Conservation (phyloP, 1,140 invertebrate genomes). For the Mercenaria mercenaria region DNA sequence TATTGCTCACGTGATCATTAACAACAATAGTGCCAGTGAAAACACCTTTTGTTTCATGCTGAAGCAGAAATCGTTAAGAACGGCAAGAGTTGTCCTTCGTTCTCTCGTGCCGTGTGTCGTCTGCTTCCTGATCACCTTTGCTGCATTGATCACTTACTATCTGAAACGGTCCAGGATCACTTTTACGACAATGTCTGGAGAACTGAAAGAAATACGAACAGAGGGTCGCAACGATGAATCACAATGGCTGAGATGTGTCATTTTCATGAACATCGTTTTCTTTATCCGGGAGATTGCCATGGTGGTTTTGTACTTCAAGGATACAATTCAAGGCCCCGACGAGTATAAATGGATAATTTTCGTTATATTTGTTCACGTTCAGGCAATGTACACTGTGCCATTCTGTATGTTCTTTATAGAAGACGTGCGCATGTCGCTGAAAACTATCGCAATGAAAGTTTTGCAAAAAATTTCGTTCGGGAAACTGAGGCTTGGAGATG, state of each 20-base stretch:
- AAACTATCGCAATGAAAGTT: not conserved
- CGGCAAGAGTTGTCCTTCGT: not conserved
- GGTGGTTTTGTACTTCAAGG: not conserved
- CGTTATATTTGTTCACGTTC: not conserved
- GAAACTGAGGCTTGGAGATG: not conserved
- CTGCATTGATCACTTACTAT: not conserved
- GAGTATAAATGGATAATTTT: not conserved
- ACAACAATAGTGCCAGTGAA: not conserved
- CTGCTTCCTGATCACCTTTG: not conserved
- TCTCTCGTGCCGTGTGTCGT: not conserved
- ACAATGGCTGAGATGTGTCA: not conserved
- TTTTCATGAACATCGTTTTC: not conserved
- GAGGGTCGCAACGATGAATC: conserved; percentile 8
- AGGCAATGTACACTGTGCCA: not conserved
- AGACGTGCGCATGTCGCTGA: not conserved
- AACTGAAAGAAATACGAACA: conserved; percentile 3
- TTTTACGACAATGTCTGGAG: conserved; percentile 1
- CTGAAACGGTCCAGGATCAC: conserved; percentile 18
- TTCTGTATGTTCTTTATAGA: conserved; percentile 17
- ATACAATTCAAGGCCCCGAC: not conserved
- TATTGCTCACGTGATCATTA: conserved; percentile 9
- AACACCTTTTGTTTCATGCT: not conserved
- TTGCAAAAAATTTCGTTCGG: conserved; percentile 6
- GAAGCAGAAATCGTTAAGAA: not conserved
- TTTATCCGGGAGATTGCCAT: not conserved